A percentile compares a stretch with the other conserved stretches of the same genome.
Conservation (phyloP, 2,113 vertebrate species). For the Dasyurus viverrinus region DNA sequence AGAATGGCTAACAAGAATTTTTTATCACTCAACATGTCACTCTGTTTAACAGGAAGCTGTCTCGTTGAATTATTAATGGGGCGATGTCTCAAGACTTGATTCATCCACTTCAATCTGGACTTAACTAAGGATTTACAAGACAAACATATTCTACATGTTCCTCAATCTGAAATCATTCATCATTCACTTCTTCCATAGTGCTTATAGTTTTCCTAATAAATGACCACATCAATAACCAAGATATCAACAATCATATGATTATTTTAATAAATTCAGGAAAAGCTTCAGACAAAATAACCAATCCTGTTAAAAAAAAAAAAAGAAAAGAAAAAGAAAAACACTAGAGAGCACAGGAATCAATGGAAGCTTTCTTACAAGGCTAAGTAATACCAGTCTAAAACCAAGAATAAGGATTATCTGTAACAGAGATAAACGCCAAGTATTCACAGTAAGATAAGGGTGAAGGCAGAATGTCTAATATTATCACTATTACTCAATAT, state of each 20-base stretch:
- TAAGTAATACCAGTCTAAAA: neutral
- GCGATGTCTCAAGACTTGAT: neutral
- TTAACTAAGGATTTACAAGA: neutral
- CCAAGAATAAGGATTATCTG: neutral
- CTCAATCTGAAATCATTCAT: neutral
- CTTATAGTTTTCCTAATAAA: neutral
- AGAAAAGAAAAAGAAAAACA: neutral
- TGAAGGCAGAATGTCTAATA: neutral
- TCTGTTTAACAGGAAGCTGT: neutral
- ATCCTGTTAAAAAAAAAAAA: neutral
- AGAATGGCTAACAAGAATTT: neutral
- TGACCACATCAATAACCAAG: neutral
- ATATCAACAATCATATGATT: neutral
- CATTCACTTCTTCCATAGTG: neutral
- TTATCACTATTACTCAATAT: neutral
- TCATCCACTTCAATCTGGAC: neutral
- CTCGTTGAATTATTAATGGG: neutral
- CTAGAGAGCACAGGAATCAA: neutral
- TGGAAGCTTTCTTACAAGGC: neutral
- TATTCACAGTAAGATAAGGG: neutral
- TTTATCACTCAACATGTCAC: neutral
- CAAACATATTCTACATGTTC: neutral
- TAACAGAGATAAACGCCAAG: neutral
- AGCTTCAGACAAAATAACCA: neutral
- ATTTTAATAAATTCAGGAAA: neutral